These are phyloP conservation scores for Limenitis camilla DNA, from an alignment of 2,888 invertebrate genomes.

Conservation along the genomic window DNA sequence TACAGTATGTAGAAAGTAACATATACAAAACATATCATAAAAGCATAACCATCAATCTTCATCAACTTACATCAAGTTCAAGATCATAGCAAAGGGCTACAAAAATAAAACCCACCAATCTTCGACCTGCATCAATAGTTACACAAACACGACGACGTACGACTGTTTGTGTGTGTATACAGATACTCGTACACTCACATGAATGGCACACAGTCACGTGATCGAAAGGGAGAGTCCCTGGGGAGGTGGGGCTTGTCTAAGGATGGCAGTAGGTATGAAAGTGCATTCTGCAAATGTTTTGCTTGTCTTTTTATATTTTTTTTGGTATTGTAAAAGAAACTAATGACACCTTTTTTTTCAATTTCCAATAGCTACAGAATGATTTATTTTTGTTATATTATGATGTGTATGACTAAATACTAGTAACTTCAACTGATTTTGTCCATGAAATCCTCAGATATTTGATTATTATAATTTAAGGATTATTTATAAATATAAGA, in stretches of 20 bases:
- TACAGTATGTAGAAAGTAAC: too few relatives aligned
- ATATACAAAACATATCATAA: too few relatives aligned
- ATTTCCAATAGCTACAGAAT: too few relatives aligned
- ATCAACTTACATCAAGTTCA: constrained; percentile 44
- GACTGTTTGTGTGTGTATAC: not conserved
- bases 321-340: not conserved
- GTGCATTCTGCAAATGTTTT: constrained; percentile 50
- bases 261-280: constrained; percentile 69
- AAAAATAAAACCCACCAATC: constrained; percentile 50
- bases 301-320: constrained; percentile 4
- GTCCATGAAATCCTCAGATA: too few relatives aligned
- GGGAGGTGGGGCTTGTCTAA: constrained; percentile 72
- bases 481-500: too few relatives aligned
- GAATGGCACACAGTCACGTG: constrained; percentile 33
- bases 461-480: too few relatives aligned
- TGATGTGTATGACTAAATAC: too few relatives aligned
- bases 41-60: not conserved
- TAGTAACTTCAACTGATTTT: too few relatives aligned
- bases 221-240: constrained; percentile 69
- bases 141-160: constrained; percentile 21
- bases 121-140: constrained; percentile 35
- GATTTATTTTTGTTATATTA: too few relatives aligned
- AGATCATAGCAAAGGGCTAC: constrained; percentile 44
- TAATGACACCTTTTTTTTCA: too few relatives aligned
- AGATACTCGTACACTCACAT: constrained; percentile 34